phyloP scores from a whole-genome alignment of 1,140 invertebrate species.

The Marisa cornuarietis region DNA sequence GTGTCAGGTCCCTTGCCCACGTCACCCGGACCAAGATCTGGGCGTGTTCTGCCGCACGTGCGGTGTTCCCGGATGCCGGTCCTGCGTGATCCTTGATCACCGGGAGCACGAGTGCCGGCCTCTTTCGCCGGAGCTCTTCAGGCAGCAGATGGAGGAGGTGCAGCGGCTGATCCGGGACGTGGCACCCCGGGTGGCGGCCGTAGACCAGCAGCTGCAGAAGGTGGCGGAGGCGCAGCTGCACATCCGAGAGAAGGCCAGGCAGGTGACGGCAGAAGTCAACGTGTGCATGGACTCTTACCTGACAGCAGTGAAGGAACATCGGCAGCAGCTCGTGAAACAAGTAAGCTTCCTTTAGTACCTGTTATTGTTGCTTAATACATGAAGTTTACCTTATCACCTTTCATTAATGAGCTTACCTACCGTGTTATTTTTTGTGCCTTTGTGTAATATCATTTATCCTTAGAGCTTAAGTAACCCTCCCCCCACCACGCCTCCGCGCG shows the following conservation, averaged over 20 bases:
- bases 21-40: conserved; percentile 19
- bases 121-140: conserved; percentile 21
- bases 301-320: conserved; percentile 24
- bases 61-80: conserved; percentile 18
- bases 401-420: no score
- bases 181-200: conserved; percentile 16
- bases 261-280: conserved; percentile 20
- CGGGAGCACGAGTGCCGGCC: conserved; percentile 25
- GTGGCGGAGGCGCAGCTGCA: conserved; percentile 8
- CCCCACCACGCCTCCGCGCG: no score
- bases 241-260: conserved; percentile 2
- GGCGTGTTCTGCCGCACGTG: conserved; percentile 27
- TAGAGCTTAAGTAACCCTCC: no score
- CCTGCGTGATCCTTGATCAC: conserved; percentile 16
- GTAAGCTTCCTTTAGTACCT: background rate
- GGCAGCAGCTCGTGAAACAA: conserved; percentile 23
- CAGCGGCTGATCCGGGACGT: conserved; percentile 23
- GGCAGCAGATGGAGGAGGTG: conserved; percentile 25
- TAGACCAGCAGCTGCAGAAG: conserved; percentile 24
- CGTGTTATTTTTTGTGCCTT: no score
- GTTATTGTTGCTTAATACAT: no score
- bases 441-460: no score
- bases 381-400: no score
- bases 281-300: conserved; percentile 27
- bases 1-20: background rate